Evolutionary conservation across 2,888 invertebrate genomes (phyloP), one percentile per base, ranked within the genome.

Genomic region (Drosophila diplacantha): DNA sequence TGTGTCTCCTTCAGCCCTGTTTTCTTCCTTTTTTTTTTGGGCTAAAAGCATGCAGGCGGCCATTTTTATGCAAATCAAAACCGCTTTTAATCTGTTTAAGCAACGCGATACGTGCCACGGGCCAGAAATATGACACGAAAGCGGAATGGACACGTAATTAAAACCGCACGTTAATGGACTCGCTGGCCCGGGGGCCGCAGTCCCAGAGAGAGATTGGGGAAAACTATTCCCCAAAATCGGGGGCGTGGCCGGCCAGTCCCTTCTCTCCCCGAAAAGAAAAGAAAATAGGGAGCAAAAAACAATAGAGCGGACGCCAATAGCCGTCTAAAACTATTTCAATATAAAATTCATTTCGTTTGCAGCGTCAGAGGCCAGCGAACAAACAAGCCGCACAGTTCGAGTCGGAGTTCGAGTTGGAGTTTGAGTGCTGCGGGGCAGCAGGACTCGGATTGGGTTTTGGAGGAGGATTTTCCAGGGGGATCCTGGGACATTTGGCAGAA

Each of bases 281-380:
- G 38, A 32, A 14, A 29, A 12, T 16, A 3, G 9, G 9, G 26
- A 18, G 11, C 9, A 52, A 35, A 44, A 46, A 20, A 46, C 29
- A 46, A 31, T 20, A 14, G 31, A 46, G 20, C 44, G 31, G 9
- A 74, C 70, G 63, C 72, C 66, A 69, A 74, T 73, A 66, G 68
- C 55, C 59, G 43, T 69, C 62, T 59, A 66, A 69, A 78, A 78
- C 78, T 81, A 78, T 78, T 78, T 81, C 82, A 78, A 78, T 78
- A 81, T 78, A 81, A 78, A 78, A 78, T 78, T 78, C 78, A 78
- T 81, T 78, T 74, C 80, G 67, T 72, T 79, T 81, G 49, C 54
- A 53, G 29, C 37, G 35, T 55, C 44, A 53, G 46, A 55, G 37
- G 31, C 66, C 24, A 20, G 41, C 53, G 59, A 46, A 51, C 38